Evolutionary conservation across 1,140 invertebrate species (phyloP).

Genomic region (Lepidurus packardi): DNA sequence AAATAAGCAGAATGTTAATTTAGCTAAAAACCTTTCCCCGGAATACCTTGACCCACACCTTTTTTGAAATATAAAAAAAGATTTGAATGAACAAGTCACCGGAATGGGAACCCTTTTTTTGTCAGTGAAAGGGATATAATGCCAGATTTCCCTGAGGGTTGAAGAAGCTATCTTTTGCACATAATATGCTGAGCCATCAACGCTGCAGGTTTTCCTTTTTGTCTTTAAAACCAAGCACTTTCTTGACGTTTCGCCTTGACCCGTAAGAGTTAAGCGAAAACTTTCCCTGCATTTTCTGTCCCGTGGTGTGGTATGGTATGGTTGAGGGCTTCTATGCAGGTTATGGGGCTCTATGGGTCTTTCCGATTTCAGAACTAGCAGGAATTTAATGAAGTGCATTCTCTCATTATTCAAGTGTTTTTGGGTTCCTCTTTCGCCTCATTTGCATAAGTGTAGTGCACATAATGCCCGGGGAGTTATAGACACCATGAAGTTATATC

Average conservation of each 20-base stretch:
- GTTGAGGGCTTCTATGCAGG: too few relatives aligned
- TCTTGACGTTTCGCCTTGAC: neutral
- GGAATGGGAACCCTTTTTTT: neutral
- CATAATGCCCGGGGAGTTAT: neutral
- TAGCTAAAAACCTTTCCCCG: neutral
- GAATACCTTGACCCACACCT: neutral
- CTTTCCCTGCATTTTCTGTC: neutral
- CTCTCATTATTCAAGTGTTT: neutral
- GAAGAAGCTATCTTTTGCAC: conserved; percentile 4
- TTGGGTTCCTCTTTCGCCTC: neutral
- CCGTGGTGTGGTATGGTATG: too few relatives aligned
- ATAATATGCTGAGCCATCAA: neutral
- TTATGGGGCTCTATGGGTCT: too few relatives aligned
- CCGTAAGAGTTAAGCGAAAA: neutral
- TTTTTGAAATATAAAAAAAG: neutral
- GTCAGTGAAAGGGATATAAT: neutral
- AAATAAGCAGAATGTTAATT: too few relatives aligned
- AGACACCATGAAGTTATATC: neutral
- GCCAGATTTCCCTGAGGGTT: neutral
- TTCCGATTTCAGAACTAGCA: too few relatives aligned
- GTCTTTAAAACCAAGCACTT: neutral
- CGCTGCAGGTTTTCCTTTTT: neutral
- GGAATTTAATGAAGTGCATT: too few relatives aligned
- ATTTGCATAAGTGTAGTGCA: neutral
- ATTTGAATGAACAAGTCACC: neutral